Evolutionary conservation across 2,888 invertebrate species (phyloP), one percentile per base, ranked within the genome.

Genomic region (Leptarthrus brevirostris): DNA sequence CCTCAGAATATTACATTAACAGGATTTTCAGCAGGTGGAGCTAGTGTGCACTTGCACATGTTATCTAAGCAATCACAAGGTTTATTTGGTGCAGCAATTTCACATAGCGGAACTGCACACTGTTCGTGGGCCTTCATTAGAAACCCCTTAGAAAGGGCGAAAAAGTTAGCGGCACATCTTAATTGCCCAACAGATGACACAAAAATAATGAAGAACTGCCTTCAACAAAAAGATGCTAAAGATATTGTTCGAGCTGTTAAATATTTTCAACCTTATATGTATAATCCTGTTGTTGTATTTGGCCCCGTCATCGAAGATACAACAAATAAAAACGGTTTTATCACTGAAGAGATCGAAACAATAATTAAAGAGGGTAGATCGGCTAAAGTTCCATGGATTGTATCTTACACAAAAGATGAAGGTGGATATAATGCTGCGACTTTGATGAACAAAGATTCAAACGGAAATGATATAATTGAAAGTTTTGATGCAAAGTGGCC

Each of bases 11-110:
- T 93, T 30, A 90, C 92, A 0, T 81, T 93, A 2, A 82, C 88
- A 0, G 93, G 93, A 2, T 87, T 89, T 80, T 92, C 93, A 2
- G 91, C 93, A 0, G 93, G 93, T 0, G 92, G 90, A 30, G 91
- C 90, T 3, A 91, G 92, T 78, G 91, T 91, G 0, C 92, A 93
- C 81, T 89, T 92, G 76, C 93, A 93, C 77, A 89, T 90, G 77
- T 78, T 93, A 12, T 89, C 91, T 0, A 89, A 89, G 0, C 79
- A 88, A 77, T 90, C 90, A 12, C 86, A 84, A 82, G 22, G 47
- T 18, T 69, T 77, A 54, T 77, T 77, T n/a, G 75, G 47, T 18
- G 74, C 70, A 2, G 79, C 78, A 0, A 64, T 76, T 70, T 91
- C 92, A 0, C 88, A 89, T 81, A 93, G 93, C 79, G 93, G 93